These are phyloP conservation scores for Peromyscus californicus DNA, from an alignment of 2,113 vertebrate genomes.

Conservation along the genomic window DNA sequence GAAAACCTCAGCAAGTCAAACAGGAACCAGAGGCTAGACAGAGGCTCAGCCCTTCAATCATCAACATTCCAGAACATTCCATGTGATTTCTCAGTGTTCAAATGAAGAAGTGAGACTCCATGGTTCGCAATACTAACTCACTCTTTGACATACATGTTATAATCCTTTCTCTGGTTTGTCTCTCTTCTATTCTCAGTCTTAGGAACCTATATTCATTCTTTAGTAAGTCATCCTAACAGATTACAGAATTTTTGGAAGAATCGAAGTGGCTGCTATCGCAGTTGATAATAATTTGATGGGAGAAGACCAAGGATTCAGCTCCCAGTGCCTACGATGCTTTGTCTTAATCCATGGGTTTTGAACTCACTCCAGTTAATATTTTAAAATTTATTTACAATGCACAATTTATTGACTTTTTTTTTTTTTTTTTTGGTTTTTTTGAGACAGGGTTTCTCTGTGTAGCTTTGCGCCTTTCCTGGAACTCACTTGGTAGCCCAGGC, in stretches of 20 bases:
- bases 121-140: not conserved
- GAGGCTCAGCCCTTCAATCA: not conserved
- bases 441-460: too few species aligned
- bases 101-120: not conserved
- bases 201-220: not conserved
- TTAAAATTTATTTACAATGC: not conserved
- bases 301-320: not conserved
- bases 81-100: not conserved
- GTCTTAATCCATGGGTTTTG: not conserved
- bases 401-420: constrained; percentile 42
- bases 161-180: not conserved
- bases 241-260: not conserved
- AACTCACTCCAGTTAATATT: not conserved
- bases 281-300: not conserved
- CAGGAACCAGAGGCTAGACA: not conserved
- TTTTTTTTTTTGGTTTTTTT: constrained; percentile 66
- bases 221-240: not conserved
- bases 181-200: not conserved
- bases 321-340: not conserved
- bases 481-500: too few species aligned
- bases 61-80: not conserved
- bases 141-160: not conserved
- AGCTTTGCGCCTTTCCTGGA: too few species aligned
- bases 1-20: not conserved
- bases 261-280: not conserved